Evolutionary conservation across 37 sponge, comb jelly and placozoan genomes (phyloP), one percentile per base, ranked within the genome.

Genomic region (Chondrosia reniformis): DNA sequence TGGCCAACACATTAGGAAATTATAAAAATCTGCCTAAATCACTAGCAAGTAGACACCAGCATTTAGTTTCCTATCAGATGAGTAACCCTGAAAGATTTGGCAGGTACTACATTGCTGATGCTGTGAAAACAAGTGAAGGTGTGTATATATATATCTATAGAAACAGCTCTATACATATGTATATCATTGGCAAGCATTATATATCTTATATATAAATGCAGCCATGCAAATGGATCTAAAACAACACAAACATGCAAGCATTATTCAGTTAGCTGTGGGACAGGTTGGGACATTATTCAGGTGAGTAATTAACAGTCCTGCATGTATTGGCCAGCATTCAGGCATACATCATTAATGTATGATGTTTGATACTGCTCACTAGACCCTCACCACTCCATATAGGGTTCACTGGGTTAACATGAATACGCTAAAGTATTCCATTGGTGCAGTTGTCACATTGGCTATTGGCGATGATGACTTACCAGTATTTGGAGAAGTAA

Each of bases 1-100:
- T 86, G 0, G 86, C 86, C 10, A 49, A 45, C 4, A 45, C 30
- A 25, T 37, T 74, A 5, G 61, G 45, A 24, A 45, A 63, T 33
- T 86, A 79, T 33, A 80, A 86, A 45, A 86, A 87, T 39, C 41
- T 87, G 3, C 30, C 81, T 45, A 88, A 82, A 65, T 75, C 88
- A 9, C 25, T 82, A 55, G 84, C 83, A 38, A 42, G n/a, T 39
- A 38, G 73, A 28, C 83, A 88, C 38, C 88, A 88, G 39, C 40
- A 37, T 7, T 43, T 78, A 34, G 34, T 78, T 5, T 83, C 83
- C 45, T 83, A 88, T 31, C 63, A 88, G n/a, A 39, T 34, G n/a
- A 19, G n/a, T 17, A 69, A 69, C 43, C 2, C 39, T n/a, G 1
- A 15, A 0, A 36, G 44, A 44, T 69, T 69, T 44, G 42, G 72